Base-by-base conservation (phyloP, 23 tunicate species). In the Styela clava region DNA sequence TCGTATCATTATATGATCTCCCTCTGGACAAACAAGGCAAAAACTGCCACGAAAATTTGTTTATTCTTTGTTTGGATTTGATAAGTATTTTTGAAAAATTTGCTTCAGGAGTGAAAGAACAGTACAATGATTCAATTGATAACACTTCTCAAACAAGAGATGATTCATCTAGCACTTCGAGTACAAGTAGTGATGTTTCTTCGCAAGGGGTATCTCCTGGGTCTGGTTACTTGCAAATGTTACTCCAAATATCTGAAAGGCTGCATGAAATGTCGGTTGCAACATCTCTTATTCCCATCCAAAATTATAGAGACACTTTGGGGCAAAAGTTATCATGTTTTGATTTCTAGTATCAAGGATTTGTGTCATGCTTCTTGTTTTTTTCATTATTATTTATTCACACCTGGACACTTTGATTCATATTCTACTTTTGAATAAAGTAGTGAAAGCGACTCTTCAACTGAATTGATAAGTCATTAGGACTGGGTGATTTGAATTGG, bases 11-110 rank as follows among this genome's bases (percentile, higher is more conserved):
- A 24, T 65, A 5, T 27, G 18, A 65, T 65, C 7, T 65, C 3
- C 71, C 31, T 67, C 21, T 18, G 22, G 71, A 22, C 12, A 67
- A 29, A 25, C 31, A 25, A 29, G 16, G 0, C 28, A 18, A 9
- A 19, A 2, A 28, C 52, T 24, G 12, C 16, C 16, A 22, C 9
- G 81, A 76, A 24, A 26, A 28, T 52, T 29, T 76, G 16, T 36
- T 76, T 29, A 52, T 76, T 76, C 52, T 76, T 36, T 22, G 24
- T 27, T 56, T 76, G 32, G 81, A 76, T 23, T 31, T 76, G 21
- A 52, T 76, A 0, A 31, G 81, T 9, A 44, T 7, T 36, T 44
- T 76, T 52, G 81, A 76, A 32, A 71, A 32, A 71, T n/a, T 71
- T 5, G 56, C 56, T 44, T 5, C 12, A 12, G 12, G 56, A 5